Evolutionary conservation across 2,888 invertebrate genomes (phyloP).

Genomic region (Phragmatobia fuliginosa): DNA sequence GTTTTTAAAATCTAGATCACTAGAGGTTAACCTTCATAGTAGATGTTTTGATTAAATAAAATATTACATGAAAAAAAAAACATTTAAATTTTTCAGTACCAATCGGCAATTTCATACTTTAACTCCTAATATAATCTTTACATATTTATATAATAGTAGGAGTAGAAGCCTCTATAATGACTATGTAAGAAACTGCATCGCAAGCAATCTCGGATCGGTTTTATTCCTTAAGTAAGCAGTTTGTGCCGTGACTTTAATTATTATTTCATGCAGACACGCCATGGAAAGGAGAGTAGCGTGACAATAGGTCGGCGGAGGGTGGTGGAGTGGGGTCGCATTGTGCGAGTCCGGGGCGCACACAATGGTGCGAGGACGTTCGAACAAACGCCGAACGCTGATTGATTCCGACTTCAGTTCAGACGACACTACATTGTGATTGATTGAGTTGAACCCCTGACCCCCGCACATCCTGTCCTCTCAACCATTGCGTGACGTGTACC

Average conservation of each 20-base stretch:
- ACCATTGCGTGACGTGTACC: background rate
- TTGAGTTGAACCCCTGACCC: slow-evolving; percentile 29
- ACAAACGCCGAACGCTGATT: slow-evolving; percentile 55
- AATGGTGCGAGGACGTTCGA: slow-evolving; percentile 26
- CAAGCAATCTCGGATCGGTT: background rate
- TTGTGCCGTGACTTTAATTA: slow-evolving; percentile 2
- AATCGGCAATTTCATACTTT: no score
- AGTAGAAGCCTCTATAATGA: background rate
- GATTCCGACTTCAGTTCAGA: slow-evolving; percentile 52
- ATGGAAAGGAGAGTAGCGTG: background rate
- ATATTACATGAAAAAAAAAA: no score
- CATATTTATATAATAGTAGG: no score
- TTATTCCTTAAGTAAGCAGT: background rate
- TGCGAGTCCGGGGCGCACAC: slow-evolving; percentile 6
- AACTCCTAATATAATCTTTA: no score
- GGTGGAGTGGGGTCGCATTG: background rate
- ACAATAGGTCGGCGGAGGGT: background rate
- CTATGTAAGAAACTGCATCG: background rate
- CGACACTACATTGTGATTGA: slow-evolving; percentile 59
- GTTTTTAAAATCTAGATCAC: no score
- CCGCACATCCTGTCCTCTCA: background rate
- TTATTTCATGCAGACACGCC: background rate
- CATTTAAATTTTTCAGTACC: no score
- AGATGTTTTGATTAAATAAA: no score
- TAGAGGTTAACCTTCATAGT: no score